phyloP scores from a whole-genome alignment of 2,888 invertebrate genomes.

The Aspidiotus rigidus region DNA sequence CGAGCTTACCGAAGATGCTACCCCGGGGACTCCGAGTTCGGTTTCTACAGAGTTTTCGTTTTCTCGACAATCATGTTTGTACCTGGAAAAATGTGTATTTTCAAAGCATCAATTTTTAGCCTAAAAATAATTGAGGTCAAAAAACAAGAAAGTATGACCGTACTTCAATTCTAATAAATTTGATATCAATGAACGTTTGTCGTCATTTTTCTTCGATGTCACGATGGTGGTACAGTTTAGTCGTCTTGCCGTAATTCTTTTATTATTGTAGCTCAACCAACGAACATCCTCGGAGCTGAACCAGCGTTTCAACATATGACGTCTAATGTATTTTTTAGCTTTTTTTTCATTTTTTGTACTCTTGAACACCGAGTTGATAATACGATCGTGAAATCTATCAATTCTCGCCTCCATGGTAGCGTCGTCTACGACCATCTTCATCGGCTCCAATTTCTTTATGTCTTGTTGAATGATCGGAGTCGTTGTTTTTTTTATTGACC shows the following conservation, averaged over 20 bases:
- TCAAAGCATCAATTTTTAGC: not conserved
- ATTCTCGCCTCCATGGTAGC: not conserved
- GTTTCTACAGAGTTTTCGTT: not conserved
- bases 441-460: not conserved
- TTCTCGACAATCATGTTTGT: not conserved
- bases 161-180: too few species aligned
- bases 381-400: not conserved
- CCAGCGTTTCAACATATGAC: conserved; percentile 14
- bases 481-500: not conserved
- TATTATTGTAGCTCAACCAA: not conserved
- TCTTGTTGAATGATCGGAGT: not conserved
- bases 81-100: not conserved
- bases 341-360: conserved; percentile 6
- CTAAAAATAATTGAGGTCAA: too few species aligned
- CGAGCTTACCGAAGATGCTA: not conserved
- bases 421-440: not conserved
- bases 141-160: too few species aligned
- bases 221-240: too few species aligned
- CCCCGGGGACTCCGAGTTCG: not conserved
- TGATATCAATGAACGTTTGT: too few species aligned
- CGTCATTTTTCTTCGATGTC: too few species aligned
- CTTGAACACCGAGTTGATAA: conserved; percentile 25
- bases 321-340: conserved; percentile 17
- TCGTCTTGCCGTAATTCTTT: too few species aligned
- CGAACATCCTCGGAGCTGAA: conserved; percentile 22